Conservation (phyloP, 2,113 vertebrate species). For the Gymnocephalus cernua region DNA sequence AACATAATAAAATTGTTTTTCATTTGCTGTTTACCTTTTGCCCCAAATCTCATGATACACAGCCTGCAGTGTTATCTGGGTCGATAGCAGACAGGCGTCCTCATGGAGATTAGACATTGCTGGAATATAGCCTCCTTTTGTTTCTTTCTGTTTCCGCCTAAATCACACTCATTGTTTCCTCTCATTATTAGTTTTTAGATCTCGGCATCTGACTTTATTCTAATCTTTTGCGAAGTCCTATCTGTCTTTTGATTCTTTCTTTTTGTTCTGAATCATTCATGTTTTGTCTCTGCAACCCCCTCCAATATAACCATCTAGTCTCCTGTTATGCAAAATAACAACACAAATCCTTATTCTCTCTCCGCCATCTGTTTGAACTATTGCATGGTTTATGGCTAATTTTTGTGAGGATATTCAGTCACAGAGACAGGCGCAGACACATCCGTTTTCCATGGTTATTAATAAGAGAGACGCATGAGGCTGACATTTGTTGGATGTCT, state of each 20-base stretch:
- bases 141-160: conserved; percentile 21
- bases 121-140: conserved; percentile 35
- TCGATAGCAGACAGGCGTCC: conserved; percentile 61
- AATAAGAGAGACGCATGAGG: conserved; percentile 48
- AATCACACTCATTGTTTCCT: conserved; percentile 47
- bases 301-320: conserved; percentile 41
- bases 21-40: conserved; percentile 77
- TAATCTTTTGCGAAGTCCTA: conserved; percentile 13
- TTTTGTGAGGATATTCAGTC: conserved; percentile 47
- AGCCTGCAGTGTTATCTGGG: conserved; percentile 60
- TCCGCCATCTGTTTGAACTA: conserved; percentile 58
- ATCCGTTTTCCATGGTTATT: conserved; percentile 64
- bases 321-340: conserved; percentile 50
- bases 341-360: conserved; percentile 35
- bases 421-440: conserved; percentile 44
- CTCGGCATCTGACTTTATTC: conserved; percentile 22
- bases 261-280: conserved; percentile 13
- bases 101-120: conserved; percentile 55
- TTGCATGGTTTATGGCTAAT: conserved; percentile 53
- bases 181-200: conserved; percentile 35
- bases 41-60: conserved; percentile 62
- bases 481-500: conserved; percentile 58
- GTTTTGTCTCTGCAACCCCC: conserved; percentile 2
- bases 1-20: conserved; percentile 80
- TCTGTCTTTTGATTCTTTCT: conserved; percentile 16